Conservation (phyloP, 2,888 invertebrate genomes). For the Flabesymbios commensalis region DNA sequence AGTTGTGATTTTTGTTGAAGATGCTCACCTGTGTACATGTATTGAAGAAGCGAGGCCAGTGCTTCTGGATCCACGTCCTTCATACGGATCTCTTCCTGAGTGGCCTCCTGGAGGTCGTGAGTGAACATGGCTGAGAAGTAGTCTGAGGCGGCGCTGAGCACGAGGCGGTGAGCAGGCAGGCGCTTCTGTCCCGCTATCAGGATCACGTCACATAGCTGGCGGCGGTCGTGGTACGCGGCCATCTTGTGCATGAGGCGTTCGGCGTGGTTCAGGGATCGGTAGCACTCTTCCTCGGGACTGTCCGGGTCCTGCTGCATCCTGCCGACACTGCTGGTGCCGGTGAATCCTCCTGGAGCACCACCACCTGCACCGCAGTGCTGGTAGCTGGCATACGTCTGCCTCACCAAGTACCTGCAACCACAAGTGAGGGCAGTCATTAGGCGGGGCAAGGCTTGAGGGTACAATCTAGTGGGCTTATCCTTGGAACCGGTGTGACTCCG, state of each 20-base stretch:
- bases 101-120: conserved; percentile 80
- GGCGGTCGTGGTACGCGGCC: conserved; percentile 73
- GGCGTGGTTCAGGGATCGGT: conserved; percentile 63
- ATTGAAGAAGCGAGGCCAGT: conserved; percentile 80
- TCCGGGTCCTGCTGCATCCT: too few species aligned
- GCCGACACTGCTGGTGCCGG: too few species aligned
- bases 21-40: conserved; percentile 83
- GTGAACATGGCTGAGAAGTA: conserved; percentile 97
- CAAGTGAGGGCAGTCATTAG: too few species aligned
- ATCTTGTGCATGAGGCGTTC: conserved; percentile 80
- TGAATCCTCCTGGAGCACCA: too few species aligned
- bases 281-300: background rate
- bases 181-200: conserved; percentile 75
- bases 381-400: too few species aligned
- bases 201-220: conserved; percentile 85
- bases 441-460: too few species aligned
- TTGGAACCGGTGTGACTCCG: too few species aligned
- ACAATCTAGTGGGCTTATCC: too few species aligned
- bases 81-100: conserved; percentile 80
- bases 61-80: conserved; percentile 86
- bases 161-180: conserved; percentile 82
- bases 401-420: too few species aligned
- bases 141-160: conserved; percentile 88
- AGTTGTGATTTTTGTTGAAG: background rate
- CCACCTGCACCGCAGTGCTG: too few species aligned